Evolutionary conservation across 2,888 invertebrate species (phyloP).

Genomic region (Erebia epiphron): DNA sequence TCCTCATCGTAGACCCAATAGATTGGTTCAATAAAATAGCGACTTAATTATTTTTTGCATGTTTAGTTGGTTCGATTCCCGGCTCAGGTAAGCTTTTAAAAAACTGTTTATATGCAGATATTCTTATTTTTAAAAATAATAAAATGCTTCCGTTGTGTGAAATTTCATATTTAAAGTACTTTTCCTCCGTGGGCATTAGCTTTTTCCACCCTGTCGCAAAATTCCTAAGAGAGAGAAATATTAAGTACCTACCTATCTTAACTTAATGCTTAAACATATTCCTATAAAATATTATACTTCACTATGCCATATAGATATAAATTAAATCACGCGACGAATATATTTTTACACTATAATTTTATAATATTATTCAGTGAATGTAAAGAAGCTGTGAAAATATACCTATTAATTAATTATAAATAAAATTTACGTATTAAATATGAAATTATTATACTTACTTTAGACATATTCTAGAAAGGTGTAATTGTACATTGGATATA

Average conservation of each 20-base stretch:
- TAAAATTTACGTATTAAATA: constrained; percentile 46
- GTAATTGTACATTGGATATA: constrained; percentile 3
- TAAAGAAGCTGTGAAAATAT: constrained; percentile 38
- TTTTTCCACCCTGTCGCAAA: constrained; percentile 49
- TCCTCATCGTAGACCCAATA: no score
- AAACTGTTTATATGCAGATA: no score
- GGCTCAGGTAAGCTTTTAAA: no score
- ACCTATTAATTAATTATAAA: constrained; percentile 8
- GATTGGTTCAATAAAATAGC: no score
- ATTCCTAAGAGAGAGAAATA: constrained; percentile 75
- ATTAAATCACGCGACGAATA: constrained; percentile 55
- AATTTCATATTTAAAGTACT: no score
- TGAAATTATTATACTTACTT: constrained; percentile 28
- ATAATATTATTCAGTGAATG: constrained; percentile 51
- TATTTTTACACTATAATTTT: constrained; percentile 69
- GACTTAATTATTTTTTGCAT: no score
- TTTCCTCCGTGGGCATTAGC: no score
- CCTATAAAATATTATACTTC: constrained; percentile 30
- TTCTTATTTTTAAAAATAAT: no score
- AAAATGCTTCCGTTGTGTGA: no score
- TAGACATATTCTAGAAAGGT: not conserved
- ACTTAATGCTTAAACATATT: constrained; percentile 36
- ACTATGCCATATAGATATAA: constrained; percentile 40
- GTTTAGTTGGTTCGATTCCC: no score
- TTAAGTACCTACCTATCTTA: constrained; percentile 49